Base-by-base conservation (phyloP, 2,888 invertebrate species). In the Aleiodes testaceus region DNA sequence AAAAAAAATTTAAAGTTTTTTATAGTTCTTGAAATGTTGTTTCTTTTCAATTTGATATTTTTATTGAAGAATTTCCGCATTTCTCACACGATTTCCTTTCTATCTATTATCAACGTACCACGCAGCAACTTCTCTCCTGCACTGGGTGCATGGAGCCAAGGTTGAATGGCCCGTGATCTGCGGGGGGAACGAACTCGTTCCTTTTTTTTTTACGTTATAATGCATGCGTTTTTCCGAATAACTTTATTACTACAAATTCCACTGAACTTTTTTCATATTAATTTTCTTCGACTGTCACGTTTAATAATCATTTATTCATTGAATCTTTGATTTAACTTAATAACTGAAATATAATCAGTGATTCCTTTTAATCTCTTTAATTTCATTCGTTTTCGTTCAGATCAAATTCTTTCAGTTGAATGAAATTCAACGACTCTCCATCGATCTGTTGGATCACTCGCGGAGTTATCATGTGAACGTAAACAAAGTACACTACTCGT, bases 101-200 rank as follows among this genome's bases (percentile, higher is more conserved):
- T 59, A 59, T 59, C 36, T 26, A 26, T 53, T 26, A 53, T 22
- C 53, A 26, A 36, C 36, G 36, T 66, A 66, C 22, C 22, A 45
- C 55, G 55, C 44, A 55, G 55, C 47, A 26, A 16, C 49, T 67
- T 55, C 55, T 67, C 47, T 55, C 45, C 45, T 55, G 47, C 59
- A 55, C 61, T 64, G 52, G 49, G 45, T 63, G 52, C 45, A 66
- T 65, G 70, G 55, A 66, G 36, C 55, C 69, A 73, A 77, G 75
- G 77, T 77, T 77, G 77, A 77, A 77, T 74, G 77, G 72, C 75
- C 77, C 74, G 72, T 66, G 75, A 59, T 72, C 67, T 65, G 45
- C 68, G 70, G 73, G 75, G 75, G 76, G 75, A 77, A 73, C 75
- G 77, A 77, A 75, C 76, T 67, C 72, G 68, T 72, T 50, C 49